Evolutionary conservation across 2,113 vertebrate species (phyloP), one percentile per base, ranked within the genome.

Genomic region (Phrynocephalus versicolor): DNA sequence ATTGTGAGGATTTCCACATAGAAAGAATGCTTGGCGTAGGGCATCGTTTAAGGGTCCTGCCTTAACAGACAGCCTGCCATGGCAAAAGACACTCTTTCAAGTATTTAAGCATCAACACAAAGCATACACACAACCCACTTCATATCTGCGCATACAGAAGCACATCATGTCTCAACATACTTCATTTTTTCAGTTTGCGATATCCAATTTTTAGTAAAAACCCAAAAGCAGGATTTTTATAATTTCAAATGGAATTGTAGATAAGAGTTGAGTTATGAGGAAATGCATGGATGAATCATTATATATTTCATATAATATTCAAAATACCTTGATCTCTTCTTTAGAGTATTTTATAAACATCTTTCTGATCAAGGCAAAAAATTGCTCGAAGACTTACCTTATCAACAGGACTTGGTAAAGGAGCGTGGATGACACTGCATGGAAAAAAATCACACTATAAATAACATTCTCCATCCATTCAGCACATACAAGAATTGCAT

Each of bases 371-470:
- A 75, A 88, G 65, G 0, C 65, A 58, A 27, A 88, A 45, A 85
- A 88, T 45, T 83, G 41, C 86, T 91, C 78, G n/a, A 58, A 2
- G 71, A 89, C 95, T 98, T 97, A 99, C 99, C 98, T 99, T 99
- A 95, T 99, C 98, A 96, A 99, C 96, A 95, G 99, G 98, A 96
- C 98, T 97, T 92, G 99, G 97, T 94, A 98, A 96, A 83, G 99
- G 97, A 94, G 98, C 96, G 96, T 98, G 98, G 96, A 99, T 99
- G 95, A 99, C 98, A 96, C 99, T 99, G 94, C 81, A 96, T 94
- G 82, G 92, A 92, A 89, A 94, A 89, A 89, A 85, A 79, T 87
- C 88, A 74, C 18, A 15, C 27, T 37, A 74, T 74, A 81, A 79
- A 73, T 39, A 27, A 45, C 65, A 14, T 60, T 16, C 14, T 85